phyloP scores from a whole-genome alignment of 1,140 invertebrate genomes.

The Drosophila cardini region DNA sequence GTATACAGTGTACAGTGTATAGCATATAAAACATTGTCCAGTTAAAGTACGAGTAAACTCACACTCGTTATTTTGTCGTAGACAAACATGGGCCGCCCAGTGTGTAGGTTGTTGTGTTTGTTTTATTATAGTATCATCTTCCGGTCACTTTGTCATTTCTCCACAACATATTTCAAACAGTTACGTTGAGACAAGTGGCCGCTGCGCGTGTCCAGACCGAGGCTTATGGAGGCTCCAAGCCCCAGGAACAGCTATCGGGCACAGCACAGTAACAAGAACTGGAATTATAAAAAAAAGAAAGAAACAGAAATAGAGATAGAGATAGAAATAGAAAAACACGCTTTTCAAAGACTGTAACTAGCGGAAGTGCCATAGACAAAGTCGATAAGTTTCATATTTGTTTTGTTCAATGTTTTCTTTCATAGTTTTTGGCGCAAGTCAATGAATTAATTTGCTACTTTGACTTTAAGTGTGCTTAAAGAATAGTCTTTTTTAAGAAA shows the following conservation, averaged over 20 bases:
- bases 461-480: not conserved
- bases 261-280: slow-evolving; percentile 35
- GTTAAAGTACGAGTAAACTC: slow-evolving; percentile 2
- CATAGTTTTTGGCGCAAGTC: slow-evolving; percentile 1
- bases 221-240: slow-evolving; percentile 2
- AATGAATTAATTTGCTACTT: slow-evolving; percentile 1
- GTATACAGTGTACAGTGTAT: slow-evolving; percentile 31
- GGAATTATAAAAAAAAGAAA: slow-evolving; percentile 57
- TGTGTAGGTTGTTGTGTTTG: slow-evolving; percentile 42
- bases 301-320: slow-evolving; percentile 39
- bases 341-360: slow-evolving; percentile 20
- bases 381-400: slow-evolving; percentile 42
- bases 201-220: slow-evolving; percentile 52
- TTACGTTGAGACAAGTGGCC: slow-evolving; percentile 73
- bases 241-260: slow-evolving; percentile 19
- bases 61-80: slow-evolving; percentile 53
- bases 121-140: slow-evolving; percentile 83
- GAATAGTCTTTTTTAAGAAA: not conserved
- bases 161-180: slow-evolving; percentile 80
- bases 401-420: slow-evolving; percentile 9
- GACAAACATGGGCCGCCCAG: slow-evolving; percentile 55
- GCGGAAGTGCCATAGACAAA: slow-evolving; percentile 72
- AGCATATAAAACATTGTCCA: slow-evolving; percentile 76
- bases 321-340: slow-evolving; percentile 19
- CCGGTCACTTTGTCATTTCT: slow-evolving; percentile 82